phyloP scores from a whole-genome alignment of 2,888 invertebrate genomes.

The Linyphia triangularis region DNA sequence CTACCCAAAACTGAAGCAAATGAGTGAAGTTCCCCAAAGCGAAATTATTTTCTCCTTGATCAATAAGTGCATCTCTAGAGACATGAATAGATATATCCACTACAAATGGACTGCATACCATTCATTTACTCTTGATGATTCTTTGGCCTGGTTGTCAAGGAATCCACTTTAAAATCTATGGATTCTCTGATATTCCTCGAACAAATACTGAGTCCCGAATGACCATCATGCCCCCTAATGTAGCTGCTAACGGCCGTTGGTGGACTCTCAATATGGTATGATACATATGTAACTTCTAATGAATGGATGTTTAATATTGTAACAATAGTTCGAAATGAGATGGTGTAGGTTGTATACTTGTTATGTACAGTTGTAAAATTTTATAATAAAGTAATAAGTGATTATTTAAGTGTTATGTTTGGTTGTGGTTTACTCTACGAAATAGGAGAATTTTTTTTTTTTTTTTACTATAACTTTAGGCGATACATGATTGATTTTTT shows the following conservation, averaged over 20 bases:
- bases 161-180: constrained; percentile 7
- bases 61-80: constrained; percentile 8
- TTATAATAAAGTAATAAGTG: too few relatives aligned
- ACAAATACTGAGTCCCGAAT: constrained; percentile 43
- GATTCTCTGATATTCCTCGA: constrained; percentile 51
- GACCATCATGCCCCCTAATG: constrained; percentile 12
- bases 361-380: too few relatives aligned
- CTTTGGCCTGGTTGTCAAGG: constrained; percentile 41
- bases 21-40: constrained; percentile 16
- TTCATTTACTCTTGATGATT: neutral
- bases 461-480: too few relatives aligned
- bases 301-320: constrained; percentile 49
- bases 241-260: constrained; percentile 15
- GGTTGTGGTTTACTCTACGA: too few relatives aligned
- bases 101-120: constrained; percentile 49
- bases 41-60: constrained; percentile 50
- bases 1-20: neutral
- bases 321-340: constrained; percentile 22
- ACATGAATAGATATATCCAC: constrained; percentile 35
- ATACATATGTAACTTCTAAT: constrained; percentile 45
- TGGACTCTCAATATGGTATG: constrained; percentile 34
- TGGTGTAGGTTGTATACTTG: too few relatives aligned
- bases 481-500: too few relatives aligned
- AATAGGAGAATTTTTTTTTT: too few relatives aligned
- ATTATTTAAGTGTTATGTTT: too few relatives aligned